Percentiles rank a stretch among this genome's conserved stretches.
phyloP scores from a whole-genome alignment of 2,888 invertebrate species.

The Euplexia lucipara region DNA sequence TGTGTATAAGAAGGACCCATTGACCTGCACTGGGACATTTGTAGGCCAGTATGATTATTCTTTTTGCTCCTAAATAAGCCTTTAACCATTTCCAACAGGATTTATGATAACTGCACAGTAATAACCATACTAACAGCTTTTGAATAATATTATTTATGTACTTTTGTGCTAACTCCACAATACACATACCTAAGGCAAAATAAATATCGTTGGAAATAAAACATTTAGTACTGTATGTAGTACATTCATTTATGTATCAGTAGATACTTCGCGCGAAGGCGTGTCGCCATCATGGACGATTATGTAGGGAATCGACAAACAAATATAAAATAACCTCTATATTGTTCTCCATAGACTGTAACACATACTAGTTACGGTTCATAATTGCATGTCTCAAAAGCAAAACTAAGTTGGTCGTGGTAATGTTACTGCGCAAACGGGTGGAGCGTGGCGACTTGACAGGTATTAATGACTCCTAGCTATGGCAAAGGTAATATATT shows the following conservation, averaged over 20 bases:
- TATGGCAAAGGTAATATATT: slow-evolving; percentile 52
- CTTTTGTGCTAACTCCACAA: neutral
- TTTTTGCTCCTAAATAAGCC: too few relatives aligned
- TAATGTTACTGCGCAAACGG: slow-evolving; percentile 84
- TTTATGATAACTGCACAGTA: neutral
- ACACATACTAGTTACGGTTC: slow-evolving; percentile 60
- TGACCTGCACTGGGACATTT: too few relatives aligned
- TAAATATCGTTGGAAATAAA: slow-evolving; percentile 42
- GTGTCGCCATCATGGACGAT: slow-evolving; percentile 54
- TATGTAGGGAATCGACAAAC: slow-evolving; percentile 54
- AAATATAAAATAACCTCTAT: slow-evolving; percentile 47
- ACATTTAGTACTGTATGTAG: slow-evolving; percentile 12
- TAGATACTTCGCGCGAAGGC: slow-evolving; percentile 52
- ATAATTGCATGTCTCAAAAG: slow-evolving; percentile 41
- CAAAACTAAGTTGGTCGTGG: slow-evolving; percentile 55
- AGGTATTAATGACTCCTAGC: slow-evolving; percentile 85
- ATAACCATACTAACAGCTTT: neutral
- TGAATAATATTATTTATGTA: slow-evolving; percentile 7
- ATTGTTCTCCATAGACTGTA: slow-evolving; percentile 20
- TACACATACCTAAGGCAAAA: slow-evolving; percentile 5
- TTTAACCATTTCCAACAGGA: neutral
- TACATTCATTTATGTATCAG: slow-evolving; percentile 47
- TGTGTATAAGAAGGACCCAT: too few relatives aligned
- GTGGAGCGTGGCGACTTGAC: slow-evolving; percentile 81
- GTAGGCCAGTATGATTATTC: too few relatives aligned